Evolutionary conservation across 2,888 invertebrate genomes (phyloP).

Genomic region (Rhagium mordax): DNA sequence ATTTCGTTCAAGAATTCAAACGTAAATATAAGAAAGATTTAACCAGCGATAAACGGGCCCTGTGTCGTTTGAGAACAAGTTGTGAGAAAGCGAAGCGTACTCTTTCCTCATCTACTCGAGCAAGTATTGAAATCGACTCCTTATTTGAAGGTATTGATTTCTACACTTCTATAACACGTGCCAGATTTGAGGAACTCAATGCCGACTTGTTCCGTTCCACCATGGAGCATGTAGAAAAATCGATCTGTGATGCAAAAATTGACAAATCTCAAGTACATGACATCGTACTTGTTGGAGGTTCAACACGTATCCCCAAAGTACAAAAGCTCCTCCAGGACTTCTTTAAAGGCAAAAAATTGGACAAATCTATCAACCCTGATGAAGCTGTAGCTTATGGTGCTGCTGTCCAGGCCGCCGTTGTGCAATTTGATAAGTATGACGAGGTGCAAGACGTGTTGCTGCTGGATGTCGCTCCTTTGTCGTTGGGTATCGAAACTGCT

Average conservation of each 20-base stretch:
- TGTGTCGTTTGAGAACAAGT: constrained; percentile 92
- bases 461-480: constrained; percentile 93
- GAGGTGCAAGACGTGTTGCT: constrained; percentile 92
- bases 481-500: constrained; percentile 92
- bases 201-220: constrained; percentile 97
- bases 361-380: constrained; percentile 96
- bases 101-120: constrained; percentile 89
- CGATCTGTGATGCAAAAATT: constrained; percentile 96
- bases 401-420: constrained; percentile 96
- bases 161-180: constrained; percentile 96
- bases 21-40: constrained; percentile 94
- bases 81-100: constrained; percentile 89
- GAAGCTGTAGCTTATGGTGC: constrained; percentile 98
- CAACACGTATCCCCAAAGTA: constrained; percentile 98
- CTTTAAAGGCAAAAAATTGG: constrained; percentile 96
- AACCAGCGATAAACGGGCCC: constrained; percentile 88
- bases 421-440: constrained; percentile 91
- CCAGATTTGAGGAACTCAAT: constrained; percentile 97
- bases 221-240: constrained; percentile 97
- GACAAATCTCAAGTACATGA: constrained; percentile 93
- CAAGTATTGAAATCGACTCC: constrained; percentile 95
- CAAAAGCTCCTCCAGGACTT: constrained; percentile 97
- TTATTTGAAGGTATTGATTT: constrained; percentile 96
- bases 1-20: constrained; percentile 93
- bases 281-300: constrained; percentile 94